Conservation (phyloP, 1,140 invertebrate genomes). For the Drosophila pectinifera region DNA sequence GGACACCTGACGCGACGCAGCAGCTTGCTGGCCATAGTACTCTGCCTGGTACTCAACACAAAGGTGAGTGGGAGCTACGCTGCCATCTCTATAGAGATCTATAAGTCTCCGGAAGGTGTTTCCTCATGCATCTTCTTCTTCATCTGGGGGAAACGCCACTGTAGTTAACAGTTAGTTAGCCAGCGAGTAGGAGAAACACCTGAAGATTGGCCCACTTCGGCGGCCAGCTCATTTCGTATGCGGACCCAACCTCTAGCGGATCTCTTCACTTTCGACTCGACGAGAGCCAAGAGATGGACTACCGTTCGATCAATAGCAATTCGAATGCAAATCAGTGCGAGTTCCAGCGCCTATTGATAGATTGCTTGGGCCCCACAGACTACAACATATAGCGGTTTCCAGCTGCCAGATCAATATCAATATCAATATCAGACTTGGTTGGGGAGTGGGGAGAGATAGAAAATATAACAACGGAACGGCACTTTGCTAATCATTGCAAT, state of each 20-base stretch:
- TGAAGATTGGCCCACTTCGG: conserved; percentile 61
- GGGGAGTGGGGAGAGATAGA: conserved; percentile 21
- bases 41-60: conserved; percentile 79
- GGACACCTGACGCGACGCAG: conserved; percentile 71
- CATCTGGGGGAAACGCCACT: conserved; percentile 53
- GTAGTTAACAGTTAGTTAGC: conserved; percentile 60
- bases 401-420: conserved; percentile 41
- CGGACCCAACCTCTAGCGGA: conserved; percentile 64
- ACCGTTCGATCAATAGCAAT: conserved; percentile 81
- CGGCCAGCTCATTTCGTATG: conserved; percentile 50
- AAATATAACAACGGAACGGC: conserved; percentile 65
- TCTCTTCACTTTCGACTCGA: conserved; percentile 77
- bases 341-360: conserved; percentile 66
- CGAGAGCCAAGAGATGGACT: conserved; percentile 46
- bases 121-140: conserved; percentile 4
- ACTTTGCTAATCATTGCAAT: conserved; percentile 76
- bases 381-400: conserved; percentile 55
- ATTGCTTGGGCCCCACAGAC: conserved; percentile 39
- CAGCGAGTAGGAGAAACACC: conserved; percentile 4
- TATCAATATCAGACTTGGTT: conserved; percentile 24
- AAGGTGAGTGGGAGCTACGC: conserved; percentile 57
- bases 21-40: conserved; percentile 67
- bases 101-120: conserved; percentile 51
- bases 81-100: not conserved
- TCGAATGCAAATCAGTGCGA: conserved; percentile 77